Conservation (phyloP, 2,888 invertebrate species). For the Leptothorax acervorum region DNA sequence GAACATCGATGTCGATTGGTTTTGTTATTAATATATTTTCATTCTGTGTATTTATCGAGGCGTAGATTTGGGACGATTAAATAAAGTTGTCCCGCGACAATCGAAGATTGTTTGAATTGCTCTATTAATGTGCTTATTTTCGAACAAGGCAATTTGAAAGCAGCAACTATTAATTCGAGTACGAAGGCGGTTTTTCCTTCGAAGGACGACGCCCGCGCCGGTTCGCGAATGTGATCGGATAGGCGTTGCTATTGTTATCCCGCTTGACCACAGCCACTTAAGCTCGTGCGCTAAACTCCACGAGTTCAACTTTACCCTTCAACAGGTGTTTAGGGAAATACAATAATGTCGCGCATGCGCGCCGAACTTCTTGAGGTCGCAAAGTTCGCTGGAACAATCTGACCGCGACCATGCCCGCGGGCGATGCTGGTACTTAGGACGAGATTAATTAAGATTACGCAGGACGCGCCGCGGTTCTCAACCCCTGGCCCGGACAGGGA, state of each 20-base stretch:
- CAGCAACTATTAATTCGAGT: neutral
- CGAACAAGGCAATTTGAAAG: neutral
- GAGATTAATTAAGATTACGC: constrained; percentile 68
- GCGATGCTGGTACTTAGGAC: constrained; percentile 56
- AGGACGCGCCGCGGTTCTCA: constrained; percentile 53
- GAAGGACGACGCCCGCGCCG: neutral
- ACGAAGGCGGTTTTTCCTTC: neutral
- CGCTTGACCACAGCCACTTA: constrained; percentile 84
- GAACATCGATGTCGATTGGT: neutral
- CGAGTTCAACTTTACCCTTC: constrained; percentile 84
- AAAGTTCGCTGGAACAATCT: constrained; percentile 77
- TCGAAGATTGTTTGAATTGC: neutral
- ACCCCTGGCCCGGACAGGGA: constrained; percentile 12
- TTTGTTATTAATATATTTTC: neutral
- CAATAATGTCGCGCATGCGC: constrained; percentile 85
- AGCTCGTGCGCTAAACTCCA: constrained; percentile 80
- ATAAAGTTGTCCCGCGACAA: neutral
- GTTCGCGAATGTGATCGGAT: constrained; percentile 63
- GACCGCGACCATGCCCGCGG: constrained; percentile 68
- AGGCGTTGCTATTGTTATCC: constrained; percentile 81
- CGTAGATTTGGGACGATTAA: neutral
- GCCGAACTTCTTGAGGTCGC: constrained; percentile 80
- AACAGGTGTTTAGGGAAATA: constrained; percentile 86
- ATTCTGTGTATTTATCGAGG: neutral
- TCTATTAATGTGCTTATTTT: neutral